Conservation (phyloP, 1,140 invertebrate genomes). For the Apolygus lucorum region DNA sequence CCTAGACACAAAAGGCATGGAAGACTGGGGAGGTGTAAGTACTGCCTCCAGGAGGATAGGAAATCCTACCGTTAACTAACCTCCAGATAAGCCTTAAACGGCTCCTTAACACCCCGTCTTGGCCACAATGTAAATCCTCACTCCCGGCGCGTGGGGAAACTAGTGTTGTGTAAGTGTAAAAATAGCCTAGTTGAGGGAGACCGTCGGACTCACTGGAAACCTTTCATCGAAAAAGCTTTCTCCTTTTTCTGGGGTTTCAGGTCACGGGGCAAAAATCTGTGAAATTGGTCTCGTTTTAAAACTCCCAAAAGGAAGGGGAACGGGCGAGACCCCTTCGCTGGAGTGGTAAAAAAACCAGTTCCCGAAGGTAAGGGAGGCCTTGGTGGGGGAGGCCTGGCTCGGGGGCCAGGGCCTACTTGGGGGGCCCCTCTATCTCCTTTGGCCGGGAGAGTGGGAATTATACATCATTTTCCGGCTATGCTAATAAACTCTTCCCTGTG, state of each 20-base stretch:
- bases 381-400: neutral
- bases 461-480: conserved; percentile 7
- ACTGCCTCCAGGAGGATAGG: too few species aligned
- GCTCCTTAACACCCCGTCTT: too few species aligned
- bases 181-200: too few species aligned
- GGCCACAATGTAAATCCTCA: too few species aligned
- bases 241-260: conserved; percentile 9
- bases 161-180: neutral
- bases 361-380: neutral
- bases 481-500: conserved; percentile 6
- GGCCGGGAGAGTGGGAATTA: neutral
- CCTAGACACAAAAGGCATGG: too few species aligned
- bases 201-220: too few species aligned
- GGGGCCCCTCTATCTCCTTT: neutral
- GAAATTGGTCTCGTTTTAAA: conserved; percentile 9
- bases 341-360: neutral
- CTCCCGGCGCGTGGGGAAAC: neutral
- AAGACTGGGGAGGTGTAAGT: too few species aligned
- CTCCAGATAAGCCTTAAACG: too few species aligned
- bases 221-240: neutral
- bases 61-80: too few species aligned
- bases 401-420: neutral
- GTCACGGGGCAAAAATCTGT: conserved; percentile 6
- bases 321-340: too few species aligned
- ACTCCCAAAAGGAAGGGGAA: neutral